phyloP scores from a whole-genome alignment of 2,113 vertebrate species.

The Peromyscus polionotus region DNA sequence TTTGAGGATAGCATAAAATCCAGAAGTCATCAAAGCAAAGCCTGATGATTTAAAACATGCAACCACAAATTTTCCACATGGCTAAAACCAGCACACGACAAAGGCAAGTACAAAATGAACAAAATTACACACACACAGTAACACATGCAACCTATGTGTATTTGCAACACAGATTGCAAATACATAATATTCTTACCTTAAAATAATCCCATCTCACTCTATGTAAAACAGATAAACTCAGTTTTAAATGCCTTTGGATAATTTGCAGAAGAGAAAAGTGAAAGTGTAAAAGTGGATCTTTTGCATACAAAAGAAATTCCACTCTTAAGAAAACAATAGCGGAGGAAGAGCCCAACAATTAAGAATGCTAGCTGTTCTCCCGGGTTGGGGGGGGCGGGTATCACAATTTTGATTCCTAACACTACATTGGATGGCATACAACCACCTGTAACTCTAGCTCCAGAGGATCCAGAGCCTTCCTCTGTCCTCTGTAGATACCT shows the following conservation, averaged over 20 bases:
- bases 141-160: neutral
- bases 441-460: neutral
- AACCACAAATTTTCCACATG: neutral
- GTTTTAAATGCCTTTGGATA: neutral
- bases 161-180: neutral
- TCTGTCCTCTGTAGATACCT: neutral
- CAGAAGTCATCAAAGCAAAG: neutral
- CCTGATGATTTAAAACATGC: neutral
- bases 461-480: neutral
- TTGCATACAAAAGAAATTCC: neutral
- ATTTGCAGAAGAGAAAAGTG: neutral
- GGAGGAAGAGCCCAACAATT: neutral
- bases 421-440: neutral
- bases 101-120: conserved; percentile 10
- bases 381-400: too few species aligned
- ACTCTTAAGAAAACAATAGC: neutral
- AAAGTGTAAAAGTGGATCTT: conserved; percentile 7
- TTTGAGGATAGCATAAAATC: conserved; percentile 27
- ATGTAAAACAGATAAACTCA: neutral
- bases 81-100: neutral
- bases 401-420: neutral
- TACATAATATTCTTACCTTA: neutral
- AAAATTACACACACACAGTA: neutral
- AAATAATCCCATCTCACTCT: neutral
- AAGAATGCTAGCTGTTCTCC: neutral